Percentiles rank a stretch among this genome's conserved stretches.
Conservation (phyloP, 2,797 vertebrate genomes). For the Oreortyx pictus region DNA sequence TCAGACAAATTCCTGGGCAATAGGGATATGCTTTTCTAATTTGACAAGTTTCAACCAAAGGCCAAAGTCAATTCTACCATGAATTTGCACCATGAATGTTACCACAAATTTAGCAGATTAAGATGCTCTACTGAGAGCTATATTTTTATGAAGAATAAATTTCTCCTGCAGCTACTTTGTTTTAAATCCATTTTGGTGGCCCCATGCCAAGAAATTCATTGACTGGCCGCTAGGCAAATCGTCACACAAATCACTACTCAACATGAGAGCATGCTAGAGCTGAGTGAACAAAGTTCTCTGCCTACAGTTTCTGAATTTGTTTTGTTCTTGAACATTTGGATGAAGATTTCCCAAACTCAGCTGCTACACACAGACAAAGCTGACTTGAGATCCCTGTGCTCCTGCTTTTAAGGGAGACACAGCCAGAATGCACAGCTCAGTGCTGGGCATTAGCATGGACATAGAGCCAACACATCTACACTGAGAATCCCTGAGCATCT, state of each 20-base stretch:
- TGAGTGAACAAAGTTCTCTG: not conserved
- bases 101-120: not conserved
- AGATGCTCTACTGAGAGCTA: not conserved
- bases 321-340: not conserved
- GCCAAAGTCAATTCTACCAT: not conserved
- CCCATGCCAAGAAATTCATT: not conserved
- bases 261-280: not conserved
- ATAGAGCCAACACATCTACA: not conserved
- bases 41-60: not conserved
- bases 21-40: not conserved
- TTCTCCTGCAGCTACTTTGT: not conserved
- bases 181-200: not conserved
- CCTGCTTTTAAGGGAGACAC: not conserved
- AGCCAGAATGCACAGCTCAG: rapidly evolving
- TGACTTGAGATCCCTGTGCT: rapidly evolving
- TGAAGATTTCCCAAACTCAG: not conserved
- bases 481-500: rapidly evolving
- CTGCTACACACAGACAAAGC: not conserved
- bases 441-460: rapidly evolving
- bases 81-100: not conserved
- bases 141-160: not conserved
- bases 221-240: not conserved
- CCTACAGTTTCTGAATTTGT: not conserved
- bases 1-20: not conserved
- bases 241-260: too few species aligned